Evolutionary conservation across 2,888 invertebrate genomes (phyloP).

Genomic region (Synanthedon vespiformis): DNA sequence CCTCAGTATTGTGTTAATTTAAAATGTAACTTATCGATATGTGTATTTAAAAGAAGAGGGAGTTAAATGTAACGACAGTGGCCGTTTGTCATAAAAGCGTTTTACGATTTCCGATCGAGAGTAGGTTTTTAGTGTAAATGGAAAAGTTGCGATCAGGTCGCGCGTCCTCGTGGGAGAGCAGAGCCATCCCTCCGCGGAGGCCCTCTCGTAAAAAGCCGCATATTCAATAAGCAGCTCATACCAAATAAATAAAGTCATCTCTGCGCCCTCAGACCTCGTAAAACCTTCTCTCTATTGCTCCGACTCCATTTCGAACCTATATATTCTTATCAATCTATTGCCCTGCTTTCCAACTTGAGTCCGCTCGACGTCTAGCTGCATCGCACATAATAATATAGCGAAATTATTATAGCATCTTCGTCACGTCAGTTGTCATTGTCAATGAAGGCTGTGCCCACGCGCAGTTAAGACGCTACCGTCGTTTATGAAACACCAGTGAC

Average conservation of each 20-base stretch:
- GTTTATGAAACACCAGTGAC: too few species aligned
- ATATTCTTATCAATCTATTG: constrained; percentile 1
- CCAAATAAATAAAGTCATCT: constrained; percentile 19
- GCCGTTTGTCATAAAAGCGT: not conserved
- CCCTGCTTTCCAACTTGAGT: not conserved
- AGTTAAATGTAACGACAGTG: too few species aligned
- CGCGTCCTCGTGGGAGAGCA: not conserved
- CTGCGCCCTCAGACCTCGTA: constrained; percentile 5
- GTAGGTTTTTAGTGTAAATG: constrained; percentile 19
- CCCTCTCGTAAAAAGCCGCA: constrained; percentile 15
- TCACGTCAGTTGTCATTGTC: too few species aligned
- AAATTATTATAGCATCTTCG: too few species aligned
- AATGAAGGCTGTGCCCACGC: too few species aligned
- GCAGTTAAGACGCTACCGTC: too few species aligned
- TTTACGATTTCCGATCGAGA: not conserved
- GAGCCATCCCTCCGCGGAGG: constrained; percentile 1
- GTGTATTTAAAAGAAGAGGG: not conserved
- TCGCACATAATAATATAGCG: too few species aligned
- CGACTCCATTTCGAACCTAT: not conserved
- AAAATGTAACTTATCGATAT: not conserved
- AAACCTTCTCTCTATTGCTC: constrained; percentile 1
- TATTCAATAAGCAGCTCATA: constrained; percentile 20
- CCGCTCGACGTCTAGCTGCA: too few species aligned
- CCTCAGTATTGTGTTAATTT: too few species aligned
- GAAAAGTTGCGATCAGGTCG: constrained; percentile 14